These are phyloP conservation scores for Tyrophagus putrescentiae DNA, from an alignment of 1,140 invertebrate species.

Conservation along the genomic window DNA sequence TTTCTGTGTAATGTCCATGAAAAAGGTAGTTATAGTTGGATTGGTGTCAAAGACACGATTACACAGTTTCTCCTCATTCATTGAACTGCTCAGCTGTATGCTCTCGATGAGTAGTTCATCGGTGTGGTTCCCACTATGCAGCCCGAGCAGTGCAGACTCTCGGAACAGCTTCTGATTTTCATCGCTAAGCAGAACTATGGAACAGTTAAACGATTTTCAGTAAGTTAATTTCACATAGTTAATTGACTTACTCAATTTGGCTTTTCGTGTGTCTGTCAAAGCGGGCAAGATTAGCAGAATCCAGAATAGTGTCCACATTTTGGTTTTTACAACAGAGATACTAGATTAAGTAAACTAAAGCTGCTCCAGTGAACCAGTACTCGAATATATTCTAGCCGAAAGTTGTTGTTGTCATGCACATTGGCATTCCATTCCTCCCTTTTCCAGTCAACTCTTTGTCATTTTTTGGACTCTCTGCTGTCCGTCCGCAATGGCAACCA, in stretches of 20 bases:
- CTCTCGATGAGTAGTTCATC: background rate
- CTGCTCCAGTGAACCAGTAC: too few species aligned
- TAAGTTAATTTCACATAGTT: too few species aligned
- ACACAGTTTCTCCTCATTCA: background rate
- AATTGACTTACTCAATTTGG: slow-evolving; percentile 3
- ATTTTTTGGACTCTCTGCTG: too few species aligned
- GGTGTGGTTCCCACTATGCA: background rate
- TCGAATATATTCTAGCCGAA: too few species aligned
- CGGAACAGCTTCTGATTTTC: background rate
- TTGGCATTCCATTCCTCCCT: too few species aligned
- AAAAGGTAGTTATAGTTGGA: background rate
- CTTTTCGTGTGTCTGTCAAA: background rate
- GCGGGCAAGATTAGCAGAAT: too few species aligned
- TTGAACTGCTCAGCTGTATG: background rate
- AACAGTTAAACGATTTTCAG: background rate
- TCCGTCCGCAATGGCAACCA: too few species aligned
- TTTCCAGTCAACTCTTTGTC: too few species aligned
- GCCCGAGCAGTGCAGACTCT: background rate
- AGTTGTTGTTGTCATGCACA: too few species aligned
- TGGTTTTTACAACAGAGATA: too few species aligned
- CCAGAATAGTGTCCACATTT: too few species aligned
- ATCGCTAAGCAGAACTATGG: background rate
- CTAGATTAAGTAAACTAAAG: too few species aligned
- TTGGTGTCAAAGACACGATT: background rate
- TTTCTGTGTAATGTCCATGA: background rate